Base-by-base conservation (phyloP, 1,140 invertebrate genomes). In the Gonioctena quinquepunctata region DNA sequence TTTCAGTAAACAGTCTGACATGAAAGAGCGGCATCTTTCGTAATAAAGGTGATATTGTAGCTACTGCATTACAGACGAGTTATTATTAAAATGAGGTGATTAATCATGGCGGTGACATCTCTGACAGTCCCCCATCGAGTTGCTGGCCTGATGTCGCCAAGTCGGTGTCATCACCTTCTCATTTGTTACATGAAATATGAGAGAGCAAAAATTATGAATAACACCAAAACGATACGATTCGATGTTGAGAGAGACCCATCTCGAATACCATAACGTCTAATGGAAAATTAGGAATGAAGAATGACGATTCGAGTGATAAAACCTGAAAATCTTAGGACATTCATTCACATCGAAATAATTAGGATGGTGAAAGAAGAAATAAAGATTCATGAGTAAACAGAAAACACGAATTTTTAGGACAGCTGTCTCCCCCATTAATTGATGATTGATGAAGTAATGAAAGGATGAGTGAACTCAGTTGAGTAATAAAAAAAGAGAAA, bases 11-110 rank as follows among this genome's bases (percentile, higher is more conserved):
- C 61, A 69, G 25, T 49, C 48, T 54, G 63, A 66, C 63, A 54
- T 52, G 50, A 27, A 54, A 66, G 63, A 52, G 63, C 54, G 27
- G 66, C 61, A 68, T 72, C 67, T 69, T 69, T 66, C 67, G 71
- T 66, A 72, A 72, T 72, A 69, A 72, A 73, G 71, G 71, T 73
- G 71, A 73, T 73, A 73, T 73, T 73, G 71, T 73, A 70, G 71
- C 71, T 69, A 72, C 71, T 74, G 72, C 72, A 74, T 74, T 74
- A 73, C 68, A 74, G 65, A 61, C 65, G 63, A 68, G 72, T 74
- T 74, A 74, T 74, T 74, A 74, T 74, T 74, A 74, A 74, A 74
- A 74, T 74, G 69, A 74, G 69, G 69, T 67, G 69, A 74, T 74
- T 74, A 74, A 74, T 74, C 72, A 74, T 74, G 48, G 1, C 65